Conservation (phyloP, 2,113 vertebrate genomes). For the Sus scrofa region DNA sequence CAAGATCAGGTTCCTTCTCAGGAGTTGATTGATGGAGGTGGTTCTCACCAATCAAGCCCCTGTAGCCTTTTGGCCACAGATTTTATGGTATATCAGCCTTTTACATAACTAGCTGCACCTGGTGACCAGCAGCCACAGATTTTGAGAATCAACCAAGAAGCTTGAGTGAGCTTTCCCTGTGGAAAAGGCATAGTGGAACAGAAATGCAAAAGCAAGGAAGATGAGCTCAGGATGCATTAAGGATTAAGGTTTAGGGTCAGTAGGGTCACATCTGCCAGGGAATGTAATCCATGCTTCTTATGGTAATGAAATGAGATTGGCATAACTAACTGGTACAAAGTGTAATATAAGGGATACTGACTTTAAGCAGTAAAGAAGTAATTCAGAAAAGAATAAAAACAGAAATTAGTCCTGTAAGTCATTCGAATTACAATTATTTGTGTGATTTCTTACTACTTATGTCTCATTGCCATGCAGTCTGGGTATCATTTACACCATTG, state of each 20-base stretch:
- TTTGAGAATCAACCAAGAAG: not conserved
- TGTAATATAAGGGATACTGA: not conserved
- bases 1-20: not conserved
- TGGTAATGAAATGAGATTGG: not conserved
- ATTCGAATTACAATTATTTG: not conserved
- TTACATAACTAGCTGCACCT: not conserved
- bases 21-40: not conserved
- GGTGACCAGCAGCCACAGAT: not conserved
- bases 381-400: not conserved
- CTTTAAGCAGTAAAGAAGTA: not conserved
- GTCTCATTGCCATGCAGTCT: not conserved
- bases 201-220: not conserved
- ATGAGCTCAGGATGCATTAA: not conserved
- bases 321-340: not conserved
- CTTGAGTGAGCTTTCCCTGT: not conserved
- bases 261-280: not conserved
- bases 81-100: not conserved
- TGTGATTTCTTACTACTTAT: not conserved
- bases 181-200: not conserved
- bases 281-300: not conserved
- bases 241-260: not conserved
- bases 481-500: not conserved
- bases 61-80: not conserved
- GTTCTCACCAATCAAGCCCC: not conserved
- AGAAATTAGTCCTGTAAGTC: not conserved